Conservation (phyloP, 2,888 invertebrate species). For the Pilophorus perplexus region DNA sequence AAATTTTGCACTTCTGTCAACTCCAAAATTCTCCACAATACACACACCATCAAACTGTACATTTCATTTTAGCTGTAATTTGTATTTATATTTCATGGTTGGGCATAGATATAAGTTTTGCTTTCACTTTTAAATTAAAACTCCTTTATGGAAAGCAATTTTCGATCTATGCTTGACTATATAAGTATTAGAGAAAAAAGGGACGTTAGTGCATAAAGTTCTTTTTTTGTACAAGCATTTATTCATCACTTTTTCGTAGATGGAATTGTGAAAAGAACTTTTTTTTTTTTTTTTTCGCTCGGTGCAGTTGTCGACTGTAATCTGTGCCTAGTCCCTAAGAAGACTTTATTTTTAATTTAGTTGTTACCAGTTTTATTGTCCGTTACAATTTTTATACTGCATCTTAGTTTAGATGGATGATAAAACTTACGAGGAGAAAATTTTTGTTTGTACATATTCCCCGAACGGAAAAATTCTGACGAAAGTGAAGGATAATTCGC, state of each 20-base stretch:
- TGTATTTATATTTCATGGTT: constrained; percentile 14
- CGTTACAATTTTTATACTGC: constrained; percentile 29
- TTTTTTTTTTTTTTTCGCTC: constrained; percentile 2
- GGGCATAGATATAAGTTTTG: constrained; percentile 16
- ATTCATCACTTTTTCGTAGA: constrained; percentile 1
- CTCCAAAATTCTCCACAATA: too few species aligned
- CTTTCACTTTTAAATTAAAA: constrained; percentile 6
- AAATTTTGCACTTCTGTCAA: too few species aligned
- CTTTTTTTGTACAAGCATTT: constrained; percentile 12
- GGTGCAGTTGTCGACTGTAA: constrained; percentile 20
- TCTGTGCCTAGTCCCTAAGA: constrained; percentile 38
- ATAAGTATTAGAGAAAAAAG: constrained; percentile 6
- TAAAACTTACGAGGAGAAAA: not conserved
- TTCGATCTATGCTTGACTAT: constrained; percentile 22
- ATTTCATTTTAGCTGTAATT: too few species aligned
- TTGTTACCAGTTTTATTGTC: constrained; percentile 28
- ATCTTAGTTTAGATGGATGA: constrained; percentile 7
- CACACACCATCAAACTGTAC: too few species aligned
- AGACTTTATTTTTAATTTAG: constrained; percentile 33
- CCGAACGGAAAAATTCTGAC: not conserved
- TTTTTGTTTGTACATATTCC: not conserved
- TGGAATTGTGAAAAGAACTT: constrained; percentile 2
- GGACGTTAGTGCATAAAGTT: not conserved
- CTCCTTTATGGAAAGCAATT: constrained; percentile 13
- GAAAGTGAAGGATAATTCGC: not conserved